Percentiles rank a stretch among this genome's conserved stretches.
phyloP scores from a whole-genome alignment of 2,888 invertebrate species.

The Parapristionchus giblindavisi region DNA sequence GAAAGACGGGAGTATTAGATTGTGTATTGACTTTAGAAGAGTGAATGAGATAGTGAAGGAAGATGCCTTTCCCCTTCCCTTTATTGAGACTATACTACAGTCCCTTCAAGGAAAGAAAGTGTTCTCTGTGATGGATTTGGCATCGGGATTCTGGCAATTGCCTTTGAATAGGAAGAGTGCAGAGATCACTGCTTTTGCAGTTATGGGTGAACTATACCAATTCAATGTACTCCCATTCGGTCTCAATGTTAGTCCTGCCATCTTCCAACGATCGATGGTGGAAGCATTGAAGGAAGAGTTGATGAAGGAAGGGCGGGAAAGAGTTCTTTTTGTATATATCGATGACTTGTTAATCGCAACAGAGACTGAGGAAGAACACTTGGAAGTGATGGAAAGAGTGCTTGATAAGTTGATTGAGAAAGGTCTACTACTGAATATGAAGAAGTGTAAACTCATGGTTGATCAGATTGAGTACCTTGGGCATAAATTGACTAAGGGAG shows the following conservation, averaged over 20 bases:
- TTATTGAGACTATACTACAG: neutral
- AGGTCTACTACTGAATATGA: conserved; percentile 1
- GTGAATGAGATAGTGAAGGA: conserved; percentile 4
- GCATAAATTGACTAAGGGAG: neutral
- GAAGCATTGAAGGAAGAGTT: neutral
- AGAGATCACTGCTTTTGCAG: neutral
- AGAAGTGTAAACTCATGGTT: neutral
- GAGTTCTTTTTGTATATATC: neutral
- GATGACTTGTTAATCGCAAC: conserved; percentile 7
- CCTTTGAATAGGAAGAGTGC: neutral
- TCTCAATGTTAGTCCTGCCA: neutral
- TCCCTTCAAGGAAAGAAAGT: conserved; percentile 2
- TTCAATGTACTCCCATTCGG: conserved; percentile 15
- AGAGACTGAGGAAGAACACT: conserved; percentile 27
- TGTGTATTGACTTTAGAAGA: conserved; percentile 1
- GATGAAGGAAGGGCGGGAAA: neutral
- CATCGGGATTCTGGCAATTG: neutral
- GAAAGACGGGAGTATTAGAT: neutral
- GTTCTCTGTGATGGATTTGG: neutral
- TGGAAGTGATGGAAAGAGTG: neutral
- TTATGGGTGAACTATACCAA: conserved; percentile 4
- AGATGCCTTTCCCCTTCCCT: conserved; percentile 12
- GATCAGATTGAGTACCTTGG: conserved; percentile 1
- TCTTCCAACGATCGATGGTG: conserved; percentile 6
- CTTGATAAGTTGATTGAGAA: neutral